Evolutionary conservation across 2,113 vertebrate genomes (phyloP).

Genomic region (Orientallactaga bullata): DNA sequence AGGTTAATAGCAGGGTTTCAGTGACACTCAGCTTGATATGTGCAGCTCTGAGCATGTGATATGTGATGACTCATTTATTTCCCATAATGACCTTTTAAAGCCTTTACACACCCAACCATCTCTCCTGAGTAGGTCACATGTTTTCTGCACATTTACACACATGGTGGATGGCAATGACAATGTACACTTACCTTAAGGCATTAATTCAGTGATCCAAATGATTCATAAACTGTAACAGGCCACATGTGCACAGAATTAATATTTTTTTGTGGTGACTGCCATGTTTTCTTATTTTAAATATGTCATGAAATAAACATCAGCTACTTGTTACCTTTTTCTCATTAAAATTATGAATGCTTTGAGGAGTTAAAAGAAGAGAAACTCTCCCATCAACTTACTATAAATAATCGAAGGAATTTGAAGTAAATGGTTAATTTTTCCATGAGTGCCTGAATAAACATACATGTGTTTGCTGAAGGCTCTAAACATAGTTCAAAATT

Average conservation of each 20-base stretch:
- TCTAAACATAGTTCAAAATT: slow-evolving; percentile 50
- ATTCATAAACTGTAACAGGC: not conserved
- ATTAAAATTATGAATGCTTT: not conserved
- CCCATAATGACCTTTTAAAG: no score
- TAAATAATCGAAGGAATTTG: not conserved
- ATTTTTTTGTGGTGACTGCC: not conserved
- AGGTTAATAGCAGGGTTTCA: not conserved
- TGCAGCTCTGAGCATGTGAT: no score
- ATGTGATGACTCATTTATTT: no score
- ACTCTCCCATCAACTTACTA: not conserved
- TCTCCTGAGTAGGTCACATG: not conserved
- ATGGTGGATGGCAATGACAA: not conserved
- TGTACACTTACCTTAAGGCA: not conserved
- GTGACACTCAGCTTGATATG: no score
- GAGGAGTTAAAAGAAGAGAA: not conserved
- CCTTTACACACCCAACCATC: no score
- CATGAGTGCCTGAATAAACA: not conserved
- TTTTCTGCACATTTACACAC: not conserved
- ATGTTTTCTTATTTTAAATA: slow-evolving; percentile 29
- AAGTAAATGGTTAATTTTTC: slow-evolving; percentile 17
- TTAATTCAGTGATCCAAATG: not conserved
- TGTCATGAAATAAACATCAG: not conserved
- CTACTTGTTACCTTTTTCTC: not conserved
- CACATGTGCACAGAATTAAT: not conserved
- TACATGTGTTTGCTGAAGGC: not conserved